Conservation (phyloP, 2,888 invertebrate genomes). For the Laspeyria flexula region DNA sequence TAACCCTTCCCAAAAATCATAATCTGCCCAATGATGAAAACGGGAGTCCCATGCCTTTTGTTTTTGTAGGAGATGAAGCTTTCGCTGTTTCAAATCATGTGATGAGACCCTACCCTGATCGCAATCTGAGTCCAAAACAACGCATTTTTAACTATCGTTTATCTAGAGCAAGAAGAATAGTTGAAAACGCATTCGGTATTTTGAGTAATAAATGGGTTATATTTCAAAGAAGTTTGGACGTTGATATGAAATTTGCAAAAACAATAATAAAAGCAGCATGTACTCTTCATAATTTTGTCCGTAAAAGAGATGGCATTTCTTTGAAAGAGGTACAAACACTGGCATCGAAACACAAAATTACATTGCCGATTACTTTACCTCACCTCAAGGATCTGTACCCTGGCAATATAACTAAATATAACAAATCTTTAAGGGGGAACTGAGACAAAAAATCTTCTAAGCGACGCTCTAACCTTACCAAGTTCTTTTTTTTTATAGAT, state of each 20-base stretch:
- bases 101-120: slow-evolving; percentile 9
- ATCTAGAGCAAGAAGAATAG: slow-evolving; percentile 10
- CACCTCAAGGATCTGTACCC: too few relatives aligned
- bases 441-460: too few relatives aligned
- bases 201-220: slow-evolving; percentile 5
- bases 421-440: too few relatives aligned
- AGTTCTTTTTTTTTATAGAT: too few relatives aligned
- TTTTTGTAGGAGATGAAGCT: slow-evolving; percentile 19
- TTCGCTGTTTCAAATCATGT: slow-evolving; percentile 5
- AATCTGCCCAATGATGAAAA: too few relatives aligned
- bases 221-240: slow-evolving; percentile 5
- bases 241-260: slow-evolving; percentile 1
- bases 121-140: slow-evolving; percentile 8
- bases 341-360: too few relatives aligned
- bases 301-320: slow-evolving; percentile 16
- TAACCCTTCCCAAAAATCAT: slow-evolving; percentile 3
- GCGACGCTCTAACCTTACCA: too few relatives aligned
- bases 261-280: slow-evolving; percentile 11
- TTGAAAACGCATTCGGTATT: slow-evolving; percentile 13
- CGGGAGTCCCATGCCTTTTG: slow-evolving; percentile 10
- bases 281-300: slow-evolving; percentile 14
- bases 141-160: slow-evolving; percentile 19
- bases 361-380: too few relatives aligned
- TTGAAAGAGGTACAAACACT: too few relatives aligned
- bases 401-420: too few relatives aligned